Conservation (phyloP, 2,797 vertebrate species). For the Schizopygopsis malacanthus region DNA sequence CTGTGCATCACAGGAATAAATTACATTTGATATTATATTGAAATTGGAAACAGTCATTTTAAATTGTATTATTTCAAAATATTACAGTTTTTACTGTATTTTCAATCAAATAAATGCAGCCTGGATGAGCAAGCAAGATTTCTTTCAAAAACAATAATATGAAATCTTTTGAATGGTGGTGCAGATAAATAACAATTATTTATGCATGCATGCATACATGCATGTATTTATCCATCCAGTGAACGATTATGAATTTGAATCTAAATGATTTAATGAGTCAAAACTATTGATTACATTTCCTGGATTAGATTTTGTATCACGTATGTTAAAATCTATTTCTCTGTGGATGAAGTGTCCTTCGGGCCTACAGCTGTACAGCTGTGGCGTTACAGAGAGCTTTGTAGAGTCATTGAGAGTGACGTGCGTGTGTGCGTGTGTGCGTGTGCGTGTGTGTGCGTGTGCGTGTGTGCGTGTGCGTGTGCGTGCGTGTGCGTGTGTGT, state of each 20-base stretch:
- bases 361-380: background rate
- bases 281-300: background rate
- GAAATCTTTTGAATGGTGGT: background rate
- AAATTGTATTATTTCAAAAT: background rate
- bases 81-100: background rate
- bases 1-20: too few relatives aligned
- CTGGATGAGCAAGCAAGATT: background rate
- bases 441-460: background rate
- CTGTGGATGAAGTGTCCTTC: background rate
- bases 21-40: background rate
- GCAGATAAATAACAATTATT: background rate
- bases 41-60: background rate
- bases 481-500: slow-evolving; percentile 5
- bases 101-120: background rate
- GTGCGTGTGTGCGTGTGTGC: slow-evolving; percentile 33
- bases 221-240: too few relatives aligned
- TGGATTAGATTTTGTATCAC: background rate
- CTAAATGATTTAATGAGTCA: background rate
- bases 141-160: background rate
- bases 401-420: slow-evolving; percentile 7
- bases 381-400: slow-evolving; percentile 15
- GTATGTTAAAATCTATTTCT: background rate
- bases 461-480: too few relatives aligned
- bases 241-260: background rate
- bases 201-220: background rate